phyloP scores from a whole-genome alignment of 2,888 invertebrate genomes.

The Fragum whitleyi region DNA sequence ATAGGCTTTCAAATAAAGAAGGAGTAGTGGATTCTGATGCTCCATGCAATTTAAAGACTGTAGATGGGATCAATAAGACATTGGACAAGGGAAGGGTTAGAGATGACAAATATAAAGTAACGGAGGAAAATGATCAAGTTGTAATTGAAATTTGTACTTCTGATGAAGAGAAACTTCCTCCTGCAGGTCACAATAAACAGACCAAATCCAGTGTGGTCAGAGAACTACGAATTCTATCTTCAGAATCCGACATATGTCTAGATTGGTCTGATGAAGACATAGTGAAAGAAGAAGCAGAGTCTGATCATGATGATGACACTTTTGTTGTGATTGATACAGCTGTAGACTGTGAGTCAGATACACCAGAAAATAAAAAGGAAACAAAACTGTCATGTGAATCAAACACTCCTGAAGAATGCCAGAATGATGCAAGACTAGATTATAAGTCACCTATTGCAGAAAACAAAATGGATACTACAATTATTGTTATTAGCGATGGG shows the following conservation, averaged over 20 bases:
- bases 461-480: no score
- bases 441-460: no score
- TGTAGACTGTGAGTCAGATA: constrained; percentile 26
- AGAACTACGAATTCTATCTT: constrained; percentile 34
- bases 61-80: neutral
- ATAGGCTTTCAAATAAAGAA: neutral
- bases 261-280: constrained; percentile 51
- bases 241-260: constrained; percentile 44
- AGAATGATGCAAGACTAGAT: no score
- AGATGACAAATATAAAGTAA: neutral
- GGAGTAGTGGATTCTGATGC: neutral
- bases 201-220: neutral
- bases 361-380: neutral
- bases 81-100: neutral
- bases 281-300: constrained; percentile 5
- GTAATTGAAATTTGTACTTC: no score
- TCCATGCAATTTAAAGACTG: neutral
- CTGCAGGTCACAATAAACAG: neutral
- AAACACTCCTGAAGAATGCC: no score
- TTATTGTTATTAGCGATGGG: no score
- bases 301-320: constrained; percentile 26
- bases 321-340: constrained; percentile 36
- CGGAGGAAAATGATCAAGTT: neutral
- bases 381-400: neutral
- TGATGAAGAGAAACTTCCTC: neutral